phyloP scores from a whole-genome alignment of 2,113 vertebrate species.

The Campylomormyrus numenius region DNA sequence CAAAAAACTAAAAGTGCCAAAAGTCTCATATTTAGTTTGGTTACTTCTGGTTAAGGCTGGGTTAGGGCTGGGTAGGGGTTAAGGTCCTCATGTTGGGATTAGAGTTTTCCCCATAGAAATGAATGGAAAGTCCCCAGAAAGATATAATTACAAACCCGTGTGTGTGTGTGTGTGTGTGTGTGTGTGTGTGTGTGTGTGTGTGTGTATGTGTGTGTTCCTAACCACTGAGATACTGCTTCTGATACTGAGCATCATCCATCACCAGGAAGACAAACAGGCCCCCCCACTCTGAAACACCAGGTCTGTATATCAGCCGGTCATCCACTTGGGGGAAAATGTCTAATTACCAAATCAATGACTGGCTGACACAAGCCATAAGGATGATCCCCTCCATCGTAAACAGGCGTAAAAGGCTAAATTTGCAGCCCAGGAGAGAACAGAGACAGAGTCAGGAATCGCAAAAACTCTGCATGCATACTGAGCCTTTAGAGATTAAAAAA shows the following conservation, averaged over 20 bases:
- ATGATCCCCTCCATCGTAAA: neutral
- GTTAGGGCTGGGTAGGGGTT: too few relatives aligned
- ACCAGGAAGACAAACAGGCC: constrained; percentile 40
- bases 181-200: neutral
- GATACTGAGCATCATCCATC: constrained; percentile 42
- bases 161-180: neutral
- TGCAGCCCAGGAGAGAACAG: neutral
- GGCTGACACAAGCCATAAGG: constrained; percentile 48
- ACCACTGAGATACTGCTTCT: neutral
- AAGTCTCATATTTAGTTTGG: too few relatives aligned
- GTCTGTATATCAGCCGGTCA: constrained; percentile 45
- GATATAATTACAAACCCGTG: too few relatives aligned
- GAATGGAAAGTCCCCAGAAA: too few relatives aligned
- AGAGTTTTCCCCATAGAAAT: too few relatives aligned
- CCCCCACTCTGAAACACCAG: constrained; percentile 39
- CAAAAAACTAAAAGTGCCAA: too few relatives aligned
- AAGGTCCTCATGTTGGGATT: too few relatives aligned
- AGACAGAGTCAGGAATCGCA: neutral
- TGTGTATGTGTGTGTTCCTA: neutral
- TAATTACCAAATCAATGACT: constrained; percentile 57
- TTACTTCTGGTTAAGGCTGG: too few relatives aligned
- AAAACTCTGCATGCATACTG: neutral
- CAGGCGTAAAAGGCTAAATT: neutral
- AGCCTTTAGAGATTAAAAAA: neutral
- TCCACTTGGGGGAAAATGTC: constrained; percentile 45